Percentiles rank a stretch among this genome's conserved stretches.
phyloP scores from a whole-genome alignment of 2,888 invertebrate species.

The Amphipoea oculea region DNA sequence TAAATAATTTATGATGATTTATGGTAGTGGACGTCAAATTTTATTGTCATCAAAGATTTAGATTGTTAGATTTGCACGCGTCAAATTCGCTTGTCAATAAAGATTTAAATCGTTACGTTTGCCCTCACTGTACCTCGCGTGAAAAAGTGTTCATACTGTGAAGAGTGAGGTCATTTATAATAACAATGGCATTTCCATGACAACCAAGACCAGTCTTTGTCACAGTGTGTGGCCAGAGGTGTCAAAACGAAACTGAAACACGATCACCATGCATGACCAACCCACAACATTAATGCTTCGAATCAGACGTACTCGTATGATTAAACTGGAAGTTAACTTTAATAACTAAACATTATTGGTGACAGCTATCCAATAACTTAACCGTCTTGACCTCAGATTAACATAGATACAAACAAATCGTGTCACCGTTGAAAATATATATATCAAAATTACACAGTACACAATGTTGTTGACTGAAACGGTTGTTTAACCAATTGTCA shows the following conservation, averaged over 20 bases:
- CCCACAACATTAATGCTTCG: background rate
- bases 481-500: conserved; percentile 22
- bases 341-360: too few species aligned
- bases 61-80: background rate
- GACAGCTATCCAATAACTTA: background rate
- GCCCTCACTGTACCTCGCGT: too few species aligned
- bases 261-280: background rate
- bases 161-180: background rate
- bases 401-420: background rate
- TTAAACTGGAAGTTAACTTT: background rate
- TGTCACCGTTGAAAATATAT: background rate
- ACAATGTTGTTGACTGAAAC: conserved; percentile 25
- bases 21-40: background rate
- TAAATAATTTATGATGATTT: background rate
- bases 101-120: background rate
- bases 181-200: background rate
- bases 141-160: background rate
- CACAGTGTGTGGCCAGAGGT: background rate
- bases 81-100: too few species aligned
- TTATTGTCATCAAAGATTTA: background rate
- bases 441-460: conserved; percentile 22
- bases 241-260: background rate
- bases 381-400: background rate
- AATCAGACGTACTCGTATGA: background rate
- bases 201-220: background rate